Conservation (phyloP, 2,888 invertebrate species). For the Stenolophus ochropezus region DNA sequence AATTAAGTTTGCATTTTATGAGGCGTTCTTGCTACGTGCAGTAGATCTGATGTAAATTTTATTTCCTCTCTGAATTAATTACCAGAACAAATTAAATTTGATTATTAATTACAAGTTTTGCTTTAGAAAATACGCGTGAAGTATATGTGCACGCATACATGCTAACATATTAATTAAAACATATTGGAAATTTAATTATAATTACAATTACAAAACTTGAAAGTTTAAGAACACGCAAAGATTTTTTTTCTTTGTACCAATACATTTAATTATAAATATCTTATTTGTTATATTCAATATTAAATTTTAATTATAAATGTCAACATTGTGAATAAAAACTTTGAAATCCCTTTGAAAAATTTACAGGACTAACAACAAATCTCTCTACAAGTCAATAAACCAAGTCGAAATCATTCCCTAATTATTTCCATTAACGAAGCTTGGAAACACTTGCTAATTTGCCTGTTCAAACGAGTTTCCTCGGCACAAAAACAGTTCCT, state of each 20-base stretch:
- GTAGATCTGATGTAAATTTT: not conserved
- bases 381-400: not conserved
- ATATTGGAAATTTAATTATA: not conserved
- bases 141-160: not conserved
- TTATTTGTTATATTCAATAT: too few species aligned
- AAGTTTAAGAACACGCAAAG: too few species aligned
- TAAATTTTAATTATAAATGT: not conserved
- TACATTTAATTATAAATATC: too few species aligned
- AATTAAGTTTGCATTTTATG: not conserved
- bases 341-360: not conserved
- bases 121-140: not conserved
- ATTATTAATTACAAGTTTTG: not conserved
- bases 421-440: constrained; percentile 36
- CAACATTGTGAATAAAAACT: not conserved
- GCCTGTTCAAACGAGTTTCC: constrained; percentile 24
- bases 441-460: constrained; percentile 35
- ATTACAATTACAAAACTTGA: too few species aligned
- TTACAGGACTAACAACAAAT: not conserved
- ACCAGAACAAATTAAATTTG: not conserved
- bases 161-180: not conserved
- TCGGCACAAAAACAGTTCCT: constrained; percentile 25
- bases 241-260: too few species aligned
- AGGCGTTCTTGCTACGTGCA: not conserved
- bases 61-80: not conserved
- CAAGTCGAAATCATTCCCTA: constrained; percentile 29